Base-by-base conservation (phyloP, 2,797 vertebrate genomes). In the Pantherophis alleghaniensis region DNA sequence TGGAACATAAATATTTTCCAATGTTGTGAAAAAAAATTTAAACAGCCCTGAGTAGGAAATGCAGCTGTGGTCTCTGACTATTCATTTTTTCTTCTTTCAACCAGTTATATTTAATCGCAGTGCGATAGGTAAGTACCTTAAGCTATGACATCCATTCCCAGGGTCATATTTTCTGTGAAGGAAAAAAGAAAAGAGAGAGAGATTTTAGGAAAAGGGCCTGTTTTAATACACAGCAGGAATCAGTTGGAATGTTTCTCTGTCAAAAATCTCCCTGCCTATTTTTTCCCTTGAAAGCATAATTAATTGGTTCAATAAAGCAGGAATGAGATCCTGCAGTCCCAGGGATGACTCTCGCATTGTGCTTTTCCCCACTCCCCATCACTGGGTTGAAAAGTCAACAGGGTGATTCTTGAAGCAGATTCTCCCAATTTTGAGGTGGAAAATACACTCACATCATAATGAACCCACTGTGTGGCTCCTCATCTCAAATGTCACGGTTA, bases 41-140 rank as follows among this genome's bases (percentile, higher is more conserved):
- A 63, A 63, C 61, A 63, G 61, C 0, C 24, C 24, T 61, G 60
- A 28, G 9, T 11, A 61, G 61, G 4, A 66, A 66, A 66, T n/a
- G 11, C 61, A 66, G 26, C 0, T n/a, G 26, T 66, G 11, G 11
- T 28, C 12, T n/a, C 61, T 66, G 61, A 66, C 12, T 0, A 26
- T 63, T 28, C 26, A 3, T 63, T 66, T 66, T 66, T 66, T 66
- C 61, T 66, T 66, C 61, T 2, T 63, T 28, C 61, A 63, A 26
- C 7, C 59, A 60, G 55, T 3, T 55, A 12, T 0, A 55, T 55
- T 55, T 2, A 13, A 3, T 1, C 1, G 13, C 12, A 1, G 0
- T 56, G 3, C 14, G 2, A 1, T 0, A 13, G 4, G 56, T 63
- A 66, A 66, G 61, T 66, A 66, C 11, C 61, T 66, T 66, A 13